Evolutionary conservation across 1,140 invertebrate genomes (phyloP).

Genomic region (Lucilia cuprina): DNA sequence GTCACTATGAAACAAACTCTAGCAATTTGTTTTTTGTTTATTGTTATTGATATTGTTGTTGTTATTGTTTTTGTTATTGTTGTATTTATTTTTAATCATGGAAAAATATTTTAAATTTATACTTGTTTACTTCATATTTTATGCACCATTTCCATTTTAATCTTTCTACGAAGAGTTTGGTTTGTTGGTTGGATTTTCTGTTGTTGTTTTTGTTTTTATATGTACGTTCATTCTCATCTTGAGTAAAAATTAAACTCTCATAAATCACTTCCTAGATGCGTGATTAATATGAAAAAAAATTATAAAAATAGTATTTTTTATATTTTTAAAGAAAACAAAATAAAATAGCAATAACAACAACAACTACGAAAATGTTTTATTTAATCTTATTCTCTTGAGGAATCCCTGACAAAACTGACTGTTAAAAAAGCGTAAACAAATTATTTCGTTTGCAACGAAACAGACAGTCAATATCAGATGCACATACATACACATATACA

Average conservation of each 20-base stretch:
- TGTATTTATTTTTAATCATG: conserved; percentile 4
- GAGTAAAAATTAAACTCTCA: not conserved
- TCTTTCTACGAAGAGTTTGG: not conserved
- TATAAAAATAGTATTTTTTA: not conserved
- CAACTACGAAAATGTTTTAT: not conserved
- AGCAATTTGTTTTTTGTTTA: not conserved
- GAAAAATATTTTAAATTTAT: conserved; percentile 13
- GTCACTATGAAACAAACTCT: not conserved
- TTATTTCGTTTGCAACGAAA: not conserved
- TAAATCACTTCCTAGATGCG: conserved; percentile 14
- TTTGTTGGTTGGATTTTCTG: not conserved
- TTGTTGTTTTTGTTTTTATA: not conserved
- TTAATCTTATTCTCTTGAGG: not conserved
- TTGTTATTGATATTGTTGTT: not conserved
- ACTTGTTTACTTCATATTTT: not conserved
- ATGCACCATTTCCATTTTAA: conserved; percentile 14
- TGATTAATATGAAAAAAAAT: not conserved
- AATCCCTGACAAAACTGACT: conserved; percentile 6
- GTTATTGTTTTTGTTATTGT: not conserved
- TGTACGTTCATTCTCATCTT: not conserved
- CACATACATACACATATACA: not conserved
- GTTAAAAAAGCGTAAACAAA: not conserved
- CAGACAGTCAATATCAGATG: not conserved
- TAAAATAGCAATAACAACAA: not conserved
- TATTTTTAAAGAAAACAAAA: not conserved